phyloP scores from a whole-genome alignment of 2,113 vertebrate species.

The Hemichromis elongatus region DNA sequence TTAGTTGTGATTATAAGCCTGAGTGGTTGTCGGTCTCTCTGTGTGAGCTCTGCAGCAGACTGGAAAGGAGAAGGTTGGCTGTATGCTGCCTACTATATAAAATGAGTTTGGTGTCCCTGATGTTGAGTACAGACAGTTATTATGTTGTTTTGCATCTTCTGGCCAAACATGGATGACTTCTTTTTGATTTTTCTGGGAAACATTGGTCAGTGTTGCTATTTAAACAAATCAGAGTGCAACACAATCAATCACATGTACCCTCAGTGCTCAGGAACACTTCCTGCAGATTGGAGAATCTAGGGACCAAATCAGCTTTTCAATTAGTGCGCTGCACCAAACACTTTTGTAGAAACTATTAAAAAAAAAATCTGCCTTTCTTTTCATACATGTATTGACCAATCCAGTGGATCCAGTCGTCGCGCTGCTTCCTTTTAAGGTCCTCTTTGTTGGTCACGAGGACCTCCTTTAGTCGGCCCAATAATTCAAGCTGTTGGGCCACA shows the following conservation, averaged over 20 bases:
- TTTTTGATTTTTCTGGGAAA: neutral
- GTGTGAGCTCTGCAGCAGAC: neutral
- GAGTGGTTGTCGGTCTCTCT: neutral
- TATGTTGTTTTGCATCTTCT: neutral
- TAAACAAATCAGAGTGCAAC: neutral
- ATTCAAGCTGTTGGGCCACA: constrained; percentile 77
- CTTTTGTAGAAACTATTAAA: neutral
- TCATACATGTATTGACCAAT: constrained; percentile 77
- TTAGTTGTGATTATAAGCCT: neutral
- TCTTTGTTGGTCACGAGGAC: constrained; percentile 71
- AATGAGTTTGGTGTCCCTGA: neutral
- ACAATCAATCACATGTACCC: neutral
- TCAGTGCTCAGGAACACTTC: neutral
- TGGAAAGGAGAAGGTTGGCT: neutral
- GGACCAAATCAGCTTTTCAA: neutral
- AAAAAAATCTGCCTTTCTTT: neutral
- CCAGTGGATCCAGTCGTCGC: constrained; percentile 77
- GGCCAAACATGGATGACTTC: too few relatives aligned
- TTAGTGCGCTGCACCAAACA: neutral
- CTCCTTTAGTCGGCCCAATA: constrained; percentile 72
- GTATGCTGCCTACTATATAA: neutral
- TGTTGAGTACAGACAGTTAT: neutral
- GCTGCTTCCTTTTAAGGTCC: constrained; percentile 72
- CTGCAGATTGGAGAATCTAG: neutral
- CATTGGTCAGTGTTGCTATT: neutral